phyloP scores from a whole-genome alignment of 2,888 invertebrate species.

The Philereme transversata region DNA sequence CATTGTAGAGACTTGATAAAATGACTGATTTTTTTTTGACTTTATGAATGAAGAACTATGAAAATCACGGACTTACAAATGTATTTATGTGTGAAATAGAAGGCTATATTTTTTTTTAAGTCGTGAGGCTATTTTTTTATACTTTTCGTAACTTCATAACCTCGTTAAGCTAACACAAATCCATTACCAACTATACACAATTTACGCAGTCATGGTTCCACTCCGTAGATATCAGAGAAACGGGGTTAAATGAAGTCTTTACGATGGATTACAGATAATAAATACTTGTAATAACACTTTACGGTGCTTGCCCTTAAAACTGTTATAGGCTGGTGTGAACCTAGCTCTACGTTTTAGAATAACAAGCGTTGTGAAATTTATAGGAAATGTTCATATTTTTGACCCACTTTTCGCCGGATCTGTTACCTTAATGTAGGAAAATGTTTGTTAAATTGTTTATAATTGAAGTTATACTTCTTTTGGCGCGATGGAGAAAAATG shows the following conservation, averaged over 20 bases:
- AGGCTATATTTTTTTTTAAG: no score
- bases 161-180: constrained; percentile 9
- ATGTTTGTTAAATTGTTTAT: no score
- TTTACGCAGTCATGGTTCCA: constrained; percentile 12
- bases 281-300: constrained; percentile 46
- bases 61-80: no score
- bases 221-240: constrained; percentile 35
- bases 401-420: constrained; percentile 3
- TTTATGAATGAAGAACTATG: no score
- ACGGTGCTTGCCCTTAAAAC: constrained; percentile 18
- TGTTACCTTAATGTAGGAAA: no score
- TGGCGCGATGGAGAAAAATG: no score
- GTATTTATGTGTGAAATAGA: no score
- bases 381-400: constrained; percentile 1
- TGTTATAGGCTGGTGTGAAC: constrained; percentile 19
- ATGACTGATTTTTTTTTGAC: no score
- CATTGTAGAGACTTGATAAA: no score
- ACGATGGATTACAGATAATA: constrained; percentile 52
- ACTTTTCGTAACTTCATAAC: neutral
- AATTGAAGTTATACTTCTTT: no score
- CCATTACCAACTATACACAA: constrained; percentile 15
- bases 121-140: no score
- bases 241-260: constrained; percentile 54
- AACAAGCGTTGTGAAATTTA: constrained; percentile 3
- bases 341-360: constrained; percentile 7